Conservation (phyloP, 2,797 vertebrate genomes). For the Eupleurogrammus muticus region DNA sequence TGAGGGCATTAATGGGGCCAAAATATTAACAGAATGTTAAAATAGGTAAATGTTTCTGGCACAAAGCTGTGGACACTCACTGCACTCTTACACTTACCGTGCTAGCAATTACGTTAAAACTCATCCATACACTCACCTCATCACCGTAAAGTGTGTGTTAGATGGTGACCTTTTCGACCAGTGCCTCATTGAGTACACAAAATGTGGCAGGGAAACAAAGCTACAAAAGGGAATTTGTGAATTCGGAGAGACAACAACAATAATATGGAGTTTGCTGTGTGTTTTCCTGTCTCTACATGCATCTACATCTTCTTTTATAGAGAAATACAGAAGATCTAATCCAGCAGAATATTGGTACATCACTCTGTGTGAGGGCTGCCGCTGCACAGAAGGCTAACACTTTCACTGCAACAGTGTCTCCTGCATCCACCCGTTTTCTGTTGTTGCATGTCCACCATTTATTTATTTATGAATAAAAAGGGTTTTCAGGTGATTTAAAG, state of each 20-base stretch:
- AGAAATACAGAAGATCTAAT: constrained; percentile 33
- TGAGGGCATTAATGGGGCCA: too few relatives aligned
- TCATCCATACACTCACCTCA: neutral
- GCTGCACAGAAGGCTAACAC: constrained; percentile 18
- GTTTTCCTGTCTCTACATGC: constrained; percentile 35
- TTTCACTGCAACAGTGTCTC: constrained; percentile 19
- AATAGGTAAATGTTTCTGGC: neutral
- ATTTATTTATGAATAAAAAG: neutral
- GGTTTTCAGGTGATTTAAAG: neutral
- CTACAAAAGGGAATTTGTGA: neutral
- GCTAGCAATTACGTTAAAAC: neutral
- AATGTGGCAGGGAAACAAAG: neutral
- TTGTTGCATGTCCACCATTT: neutral
- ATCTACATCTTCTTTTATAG: constrained; percentile 41
- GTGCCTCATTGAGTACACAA: neutral
- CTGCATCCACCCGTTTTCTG: neutral
- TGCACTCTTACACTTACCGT: neutral
- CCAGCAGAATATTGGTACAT: constrained; percentile 59
- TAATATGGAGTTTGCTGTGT: neutral
- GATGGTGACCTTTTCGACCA: neutral
- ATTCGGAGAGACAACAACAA: neutral
- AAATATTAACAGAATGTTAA: neutral
- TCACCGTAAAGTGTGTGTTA: neutral
- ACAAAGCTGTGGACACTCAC: neutral
- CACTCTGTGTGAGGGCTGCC: constrained; percentile 23